phyloP scores from a whole-genome alignment of 2,797 vertebrate genomes.

The Heterohyrax brucei region DNA sequence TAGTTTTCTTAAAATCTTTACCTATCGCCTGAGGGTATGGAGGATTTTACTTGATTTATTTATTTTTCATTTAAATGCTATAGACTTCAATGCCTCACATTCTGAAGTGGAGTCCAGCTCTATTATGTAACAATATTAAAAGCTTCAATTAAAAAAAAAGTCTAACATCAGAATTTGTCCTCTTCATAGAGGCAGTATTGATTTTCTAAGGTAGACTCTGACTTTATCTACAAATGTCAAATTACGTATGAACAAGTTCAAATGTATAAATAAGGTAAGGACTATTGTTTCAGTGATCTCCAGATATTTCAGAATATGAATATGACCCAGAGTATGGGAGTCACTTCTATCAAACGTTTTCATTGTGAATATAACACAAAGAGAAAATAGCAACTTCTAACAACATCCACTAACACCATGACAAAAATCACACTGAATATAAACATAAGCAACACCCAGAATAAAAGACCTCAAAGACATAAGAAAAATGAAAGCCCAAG shows the following conservation, averaged over 20 bases:
- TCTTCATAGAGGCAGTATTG: background rate
- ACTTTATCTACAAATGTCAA: background rate
- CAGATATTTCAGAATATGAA: background rate
- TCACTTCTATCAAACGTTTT: conserved; percentile 7
- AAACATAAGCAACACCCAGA: background rate
- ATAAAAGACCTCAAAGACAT: background rate
- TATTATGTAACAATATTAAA: background rate
- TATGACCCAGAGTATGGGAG: background rate
- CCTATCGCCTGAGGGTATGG: background rate
- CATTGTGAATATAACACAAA: background rate
- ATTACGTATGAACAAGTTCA: background rate
- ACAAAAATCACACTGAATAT: background rate
- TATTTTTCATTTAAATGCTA: too few species aligned
- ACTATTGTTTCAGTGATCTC: background rate
- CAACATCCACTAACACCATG: background rate
- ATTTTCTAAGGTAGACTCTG: background rate
- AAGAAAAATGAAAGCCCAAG: too few species aligned
- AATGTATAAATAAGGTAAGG: background rate
- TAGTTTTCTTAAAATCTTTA: background rate
- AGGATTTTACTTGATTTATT: background rate
- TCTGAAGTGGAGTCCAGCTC: background rate
- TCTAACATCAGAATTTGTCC: background rate
- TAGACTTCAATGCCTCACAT: background rate
- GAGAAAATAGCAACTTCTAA: background rate
- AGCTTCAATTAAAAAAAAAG: background rate